Evolutionary conservation across 1,140 invertebrate species (phyloP), one percentile per base, ranked within the genome.

Genomic region (Dysdera silvatica): DNA sequence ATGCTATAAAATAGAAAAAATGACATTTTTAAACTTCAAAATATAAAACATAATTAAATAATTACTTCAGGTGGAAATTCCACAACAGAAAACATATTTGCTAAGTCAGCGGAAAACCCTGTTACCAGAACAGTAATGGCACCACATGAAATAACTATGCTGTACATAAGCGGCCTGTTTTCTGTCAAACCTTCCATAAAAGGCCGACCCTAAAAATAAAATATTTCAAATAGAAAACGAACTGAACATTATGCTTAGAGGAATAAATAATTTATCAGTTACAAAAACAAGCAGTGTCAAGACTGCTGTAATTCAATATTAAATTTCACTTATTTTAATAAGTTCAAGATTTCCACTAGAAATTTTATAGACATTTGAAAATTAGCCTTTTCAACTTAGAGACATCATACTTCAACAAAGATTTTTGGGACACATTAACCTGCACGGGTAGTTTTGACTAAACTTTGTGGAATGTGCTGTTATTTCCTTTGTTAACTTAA

Each of bases 121-220:
- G 86, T 80, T 8, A 88, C 85, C 33, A 95, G 76, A 23, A 83
- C 82, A 51, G 94, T 75, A 43, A 95, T 85, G 20, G 85, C 81
- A 41, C 78, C 80, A 20, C 84, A 82, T 14, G 89, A 89, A 43
- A 84, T 80, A 14, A 89, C 43, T 41, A 98, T 82, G 73, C 91
- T 93, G 78, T 92, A 96, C 67, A 99, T 77, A 54, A 99, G 80
- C 26, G 91, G 85, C 71, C 87, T 89, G 78, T 99, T 99, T 72
- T 96, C 88, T 18, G 74, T 75, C 57, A 99, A 79, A 78, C 91
- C 91, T 76, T 98, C 94, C 97, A 99, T 99, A 71, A 94, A 99
- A 2, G 97, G 97, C 75, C 91, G 85, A 12, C 97, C 96, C 93
- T 98, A 72, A 41, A n/a, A n/a, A n/a, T n/a, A n/a, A n/a, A n/a